These are phyloP conservation scores for Calyptomena viridis DNA, from an alignment of 2,113 vertebrate genomes.

Conservation along the genomic window DNA sequence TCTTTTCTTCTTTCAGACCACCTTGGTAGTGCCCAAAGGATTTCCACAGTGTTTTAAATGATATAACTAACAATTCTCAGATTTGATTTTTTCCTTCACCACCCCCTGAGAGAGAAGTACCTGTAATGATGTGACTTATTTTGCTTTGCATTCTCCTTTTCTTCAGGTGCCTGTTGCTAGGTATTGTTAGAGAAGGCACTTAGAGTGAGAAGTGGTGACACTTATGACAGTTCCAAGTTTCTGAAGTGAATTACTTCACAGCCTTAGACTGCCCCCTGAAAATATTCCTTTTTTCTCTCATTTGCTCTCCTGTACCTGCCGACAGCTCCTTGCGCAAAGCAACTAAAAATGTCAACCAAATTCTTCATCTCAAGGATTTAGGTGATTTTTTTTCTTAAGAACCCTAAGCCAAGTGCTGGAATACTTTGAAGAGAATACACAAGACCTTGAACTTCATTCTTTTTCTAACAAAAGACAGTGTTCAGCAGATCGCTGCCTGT, in stretches of 20 bases:
- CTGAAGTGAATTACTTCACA: neutral
- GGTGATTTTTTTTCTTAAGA: neutral
- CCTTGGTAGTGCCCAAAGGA: neutral
- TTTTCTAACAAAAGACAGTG: neutral
- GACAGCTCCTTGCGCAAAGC: neutral
- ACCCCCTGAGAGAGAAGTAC: neutral
- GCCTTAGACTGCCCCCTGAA: constrained; percentile 2
- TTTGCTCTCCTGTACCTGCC: neutral
- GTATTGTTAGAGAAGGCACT: constrained; percentile 27
- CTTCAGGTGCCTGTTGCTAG: neutral
- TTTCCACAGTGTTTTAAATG: neutral
- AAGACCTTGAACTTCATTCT: neutral
- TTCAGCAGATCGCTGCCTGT: neutral
- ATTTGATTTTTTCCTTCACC: neutral
- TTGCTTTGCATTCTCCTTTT: neutral
- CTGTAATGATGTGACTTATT: neutral
- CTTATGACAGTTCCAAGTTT: neutral
- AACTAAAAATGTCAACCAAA: neutral
- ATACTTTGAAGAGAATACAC: neutral
- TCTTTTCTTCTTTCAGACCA: neutral
- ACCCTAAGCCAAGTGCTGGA: neutral
- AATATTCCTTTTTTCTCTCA: constrained; percentile 40
- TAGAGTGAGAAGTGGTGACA: constrained; percentile 37
- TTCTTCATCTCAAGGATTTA: constrained; percentile 6
- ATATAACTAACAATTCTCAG: neutral